These are phyloP conservation scores for Virgularia gustaviana DNA, from an alignment of 92 coral and sea anemone species.

Conservation along the genomic window DNA sequence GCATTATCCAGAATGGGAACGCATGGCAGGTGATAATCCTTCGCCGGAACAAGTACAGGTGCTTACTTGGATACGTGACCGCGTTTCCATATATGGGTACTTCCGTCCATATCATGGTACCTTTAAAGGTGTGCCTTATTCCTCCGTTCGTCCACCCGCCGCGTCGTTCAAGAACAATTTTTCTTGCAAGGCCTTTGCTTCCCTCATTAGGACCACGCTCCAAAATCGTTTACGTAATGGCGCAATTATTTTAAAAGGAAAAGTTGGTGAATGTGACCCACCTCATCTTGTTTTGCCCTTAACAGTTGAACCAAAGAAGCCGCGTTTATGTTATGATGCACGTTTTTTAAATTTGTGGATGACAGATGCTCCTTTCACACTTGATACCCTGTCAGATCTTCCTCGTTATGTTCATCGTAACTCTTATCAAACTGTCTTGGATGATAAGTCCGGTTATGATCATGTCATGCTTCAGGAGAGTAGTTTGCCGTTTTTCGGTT, in stretches of 20 bases:
- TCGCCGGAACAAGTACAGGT: not conserved
- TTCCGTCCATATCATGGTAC: not conserved
- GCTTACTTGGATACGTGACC: slow-evolving; percentile 9
- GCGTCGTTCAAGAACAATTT: not conserved
- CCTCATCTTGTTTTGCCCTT: not conserved
- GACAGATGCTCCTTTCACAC: not conserved
- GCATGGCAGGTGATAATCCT: slow-evolving; percentile 1
- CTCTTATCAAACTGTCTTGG: not conserved
- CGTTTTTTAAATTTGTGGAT: not conserved
- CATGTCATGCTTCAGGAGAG: too few species aligned
- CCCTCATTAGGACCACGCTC: not conserved
- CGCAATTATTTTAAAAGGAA: not conserved
- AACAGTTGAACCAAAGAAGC: not conserved
- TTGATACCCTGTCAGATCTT: not conserved
- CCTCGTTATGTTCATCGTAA: not conserved
- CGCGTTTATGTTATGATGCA: slow-evolving; percentile 9
- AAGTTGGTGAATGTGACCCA: not conserved
- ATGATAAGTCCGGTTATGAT: too few species aligned
- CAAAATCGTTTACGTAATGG: not conserved
- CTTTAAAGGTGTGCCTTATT: not conserved
- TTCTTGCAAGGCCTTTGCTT: not conserved
- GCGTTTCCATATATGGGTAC: slow-evolving; percentile 14
- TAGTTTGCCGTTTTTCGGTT: too few species aligned
- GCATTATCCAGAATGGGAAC: not conserved
- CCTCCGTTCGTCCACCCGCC: not conserved